Evolutionary conservation across 1,140 invertebrate species (phyloP).

Genomic region (Zaprionus davidi): DNA sequence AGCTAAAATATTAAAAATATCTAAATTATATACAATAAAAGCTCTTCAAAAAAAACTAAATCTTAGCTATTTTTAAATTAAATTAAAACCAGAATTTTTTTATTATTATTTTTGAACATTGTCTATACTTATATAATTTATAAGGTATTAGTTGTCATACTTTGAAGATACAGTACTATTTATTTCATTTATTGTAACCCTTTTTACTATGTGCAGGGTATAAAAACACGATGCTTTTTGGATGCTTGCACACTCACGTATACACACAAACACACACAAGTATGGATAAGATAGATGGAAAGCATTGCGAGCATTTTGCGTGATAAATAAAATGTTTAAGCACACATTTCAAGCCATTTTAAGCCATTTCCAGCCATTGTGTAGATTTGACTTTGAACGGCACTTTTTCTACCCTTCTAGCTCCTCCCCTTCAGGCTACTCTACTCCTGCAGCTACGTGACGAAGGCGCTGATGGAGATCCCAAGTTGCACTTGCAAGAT

Average conservation of each 20-base stretch:
- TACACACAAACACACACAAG: constrained; percentile 31
- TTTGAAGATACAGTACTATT: too few species aligned
- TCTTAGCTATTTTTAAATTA: too few species aligned
- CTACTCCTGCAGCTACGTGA: constrained; percentile 47
- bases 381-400: constrained; percentile 77
- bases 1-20: neutral
- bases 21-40: neutral
- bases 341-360: constrained; percentile 63
- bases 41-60: too few species aligned
- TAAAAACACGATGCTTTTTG: constrained; percentile 50
- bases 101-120: too few species aligned
- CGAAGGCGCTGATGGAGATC: constrained; percentile 44
- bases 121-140: too few species aligned
- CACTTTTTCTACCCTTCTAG: constrained; percentile 1
- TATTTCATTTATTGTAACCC: neutral
- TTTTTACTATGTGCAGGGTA: constrained; percentile 9
- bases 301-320: constrained; percentile 67
- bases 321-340: constrained; percentile 82
- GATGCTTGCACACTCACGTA: constrained; percentile 9
- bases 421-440: neutral
- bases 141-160: too few species aligned
- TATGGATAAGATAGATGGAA: constrained; percentile 44
- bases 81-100: too few species aligned
- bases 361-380: constrained; percentile 71
- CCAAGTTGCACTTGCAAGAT: constrained; percentile 32